Percentiles rank a stretch among this genome's conserved stretches.
phyloP scores from a whole-genome alignment of 2,888 invertebrate species.

The Volucella inflata region DNA sequence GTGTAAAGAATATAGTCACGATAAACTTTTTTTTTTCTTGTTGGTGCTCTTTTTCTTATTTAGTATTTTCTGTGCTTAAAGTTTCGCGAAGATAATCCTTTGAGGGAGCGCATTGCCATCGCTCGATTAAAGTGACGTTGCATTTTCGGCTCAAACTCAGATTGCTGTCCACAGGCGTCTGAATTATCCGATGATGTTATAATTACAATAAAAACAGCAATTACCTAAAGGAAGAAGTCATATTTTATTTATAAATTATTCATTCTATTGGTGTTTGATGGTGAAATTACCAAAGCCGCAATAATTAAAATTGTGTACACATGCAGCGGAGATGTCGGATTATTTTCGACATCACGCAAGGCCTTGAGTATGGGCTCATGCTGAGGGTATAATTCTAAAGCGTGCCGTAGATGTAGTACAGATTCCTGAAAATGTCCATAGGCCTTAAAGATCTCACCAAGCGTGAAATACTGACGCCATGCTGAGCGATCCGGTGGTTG shows the following conservation, averaged over 20 bases:
- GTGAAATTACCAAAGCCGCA: slow-evolving; percentile 89
- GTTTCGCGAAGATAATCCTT: slow-evolving; percentile 84
- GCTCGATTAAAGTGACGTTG: slow-evolving; percentile 94
- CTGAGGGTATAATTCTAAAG: slow-evolving; percentile 92
- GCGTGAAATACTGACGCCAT: slow-evolving; percentile 96
- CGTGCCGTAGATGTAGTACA: slow-evolving; percentile 91
- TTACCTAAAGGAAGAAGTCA: slow-evolving; percentile 85
- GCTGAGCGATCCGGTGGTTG: slow-evolving; percentile 93
- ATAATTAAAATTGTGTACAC: slow-evolving; percentile 94
- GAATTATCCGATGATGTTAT: slow-evolving; percentile 88
- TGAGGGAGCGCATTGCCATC: slow-evolving; percentile 93
- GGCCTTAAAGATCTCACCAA: slow-evolving; percentile 95
- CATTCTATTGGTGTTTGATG: not conserved
- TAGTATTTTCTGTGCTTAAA: slow-evolving; percentile 79
- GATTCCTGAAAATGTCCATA: slow-evolving; percentile 96
- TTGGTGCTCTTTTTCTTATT: slow-evolving; percentile 43
- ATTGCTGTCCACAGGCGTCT: slow-evolving; percentile 73
- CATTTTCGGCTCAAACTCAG: slow-evolving; percentile 87
- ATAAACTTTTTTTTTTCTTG: slow-evolving; percentile 24
- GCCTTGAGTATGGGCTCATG: slow-evolving; percentile 92
- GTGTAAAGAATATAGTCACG: slow-evolving; percentile 62
- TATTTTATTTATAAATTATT: not conserved
- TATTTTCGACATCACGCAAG: slow-evolving; percentile 91
- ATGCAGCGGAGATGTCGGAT: slow-evolving; percentile 92
- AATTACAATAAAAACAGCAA: slow-evolving; percentile 92